phyloP scores from a whole-genome alignment of 2,797 vertebrate species.

The Tiaroga cobitis region DNA sequence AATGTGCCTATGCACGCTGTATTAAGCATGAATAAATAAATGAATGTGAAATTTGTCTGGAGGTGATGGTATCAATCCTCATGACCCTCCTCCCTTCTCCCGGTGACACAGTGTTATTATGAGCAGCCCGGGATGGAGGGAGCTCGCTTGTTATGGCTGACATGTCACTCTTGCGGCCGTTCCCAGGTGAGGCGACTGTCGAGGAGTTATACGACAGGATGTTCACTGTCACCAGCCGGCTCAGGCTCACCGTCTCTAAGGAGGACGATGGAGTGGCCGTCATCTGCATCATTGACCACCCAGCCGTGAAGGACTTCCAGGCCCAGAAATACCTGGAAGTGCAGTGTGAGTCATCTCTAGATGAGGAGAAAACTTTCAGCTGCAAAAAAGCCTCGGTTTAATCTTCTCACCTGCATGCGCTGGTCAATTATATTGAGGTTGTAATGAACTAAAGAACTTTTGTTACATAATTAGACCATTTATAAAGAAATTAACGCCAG shows the following conservation, averaged over 20 bases:
- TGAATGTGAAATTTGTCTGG: constrained; percentile 58
- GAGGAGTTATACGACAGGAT: constrained; percentile 94
- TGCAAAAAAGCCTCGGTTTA: constrained; percentile 16
- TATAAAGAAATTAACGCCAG: neutral
- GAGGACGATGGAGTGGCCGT: constrained; percentile 94
- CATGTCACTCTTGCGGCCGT: constrained; percentile 57
- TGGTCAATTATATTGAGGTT: neutral
- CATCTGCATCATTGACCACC: constrained; percentile 96
- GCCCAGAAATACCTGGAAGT: constrained; percentile 95
- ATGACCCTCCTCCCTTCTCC: constrained; percentile 43
- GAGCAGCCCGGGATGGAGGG: constrained; percentile 36
- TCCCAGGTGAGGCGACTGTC: constrained; percentile 86
- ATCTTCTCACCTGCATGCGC: neutral
- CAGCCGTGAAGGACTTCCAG: constrained; percentile 93
- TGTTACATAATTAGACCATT: neutral
- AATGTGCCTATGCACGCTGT: constrained; percentile 14
- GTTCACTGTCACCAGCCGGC: constrained; percentile 93
- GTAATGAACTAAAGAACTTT: constrained; percentile 12
- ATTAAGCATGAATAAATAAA: constrained; percentile 52
- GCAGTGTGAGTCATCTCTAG: constrained; percentile 82
- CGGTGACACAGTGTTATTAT: constrained; percentile 56
- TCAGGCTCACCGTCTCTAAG: constrained; percentile 89
- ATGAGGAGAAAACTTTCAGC: constrained; percentile 18
- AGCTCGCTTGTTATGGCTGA: constrained; percentile 51
- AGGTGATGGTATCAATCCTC: constrained; percentile 57